Conservation (phyloP, 2,113 vertebrate species). For the Hemichromis elongatus region DNA sequence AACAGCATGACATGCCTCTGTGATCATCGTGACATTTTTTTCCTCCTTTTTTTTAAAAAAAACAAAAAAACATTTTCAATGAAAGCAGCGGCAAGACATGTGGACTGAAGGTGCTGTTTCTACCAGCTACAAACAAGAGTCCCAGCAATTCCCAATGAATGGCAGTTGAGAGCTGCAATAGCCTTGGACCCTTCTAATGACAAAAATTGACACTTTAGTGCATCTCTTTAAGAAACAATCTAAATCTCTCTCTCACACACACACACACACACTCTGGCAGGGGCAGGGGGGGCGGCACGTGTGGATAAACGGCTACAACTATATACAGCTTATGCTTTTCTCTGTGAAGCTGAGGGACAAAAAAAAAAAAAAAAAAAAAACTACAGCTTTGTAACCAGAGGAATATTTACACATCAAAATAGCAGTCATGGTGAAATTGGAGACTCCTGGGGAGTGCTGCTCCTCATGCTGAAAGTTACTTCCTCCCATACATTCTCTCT, state of each 20-base stretch:
- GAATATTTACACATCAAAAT: slow-evolving; percentile 22
- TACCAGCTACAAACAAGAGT: neutral
- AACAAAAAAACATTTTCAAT: slow-evolving; percentile 9
- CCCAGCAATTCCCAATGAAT: slow-evolving; percentile 3
- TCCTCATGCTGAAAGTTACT: slow-evolving; percentile 72
- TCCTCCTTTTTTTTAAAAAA: neutral
- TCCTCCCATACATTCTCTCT: slow-evolving; percentile 94
- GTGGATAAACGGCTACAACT: slow-evolving; percentile 10
- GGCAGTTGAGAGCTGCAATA: slow-evolving; percentile 47
- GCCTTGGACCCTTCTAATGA: neutral
- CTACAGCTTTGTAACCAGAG: neutral
- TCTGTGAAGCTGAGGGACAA: neutral
- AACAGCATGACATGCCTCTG: neutral
- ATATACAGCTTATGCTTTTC: slow-evolving; percentile 26
- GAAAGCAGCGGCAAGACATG: neutral
- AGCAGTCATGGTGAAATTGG: neutral
- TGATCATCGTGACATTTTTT: neutral
- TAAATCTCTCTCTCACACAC: neutral
- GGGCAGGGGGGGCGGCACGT: neutral
- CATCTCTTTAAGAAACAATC: neutral
- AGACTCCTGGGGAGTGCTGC: neutral
- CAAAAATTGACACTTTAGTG: neutral
- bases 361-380: neutral
- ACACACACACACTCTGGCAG: neutral
- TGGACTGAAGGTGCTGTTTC: slow-evolving; percentile 4